Percentiles rank a stretch among this genome's conserved stretches.
Conservation (phyloP, 2,113 vertebrate genomes). For the Motacilla alba region DNA sequence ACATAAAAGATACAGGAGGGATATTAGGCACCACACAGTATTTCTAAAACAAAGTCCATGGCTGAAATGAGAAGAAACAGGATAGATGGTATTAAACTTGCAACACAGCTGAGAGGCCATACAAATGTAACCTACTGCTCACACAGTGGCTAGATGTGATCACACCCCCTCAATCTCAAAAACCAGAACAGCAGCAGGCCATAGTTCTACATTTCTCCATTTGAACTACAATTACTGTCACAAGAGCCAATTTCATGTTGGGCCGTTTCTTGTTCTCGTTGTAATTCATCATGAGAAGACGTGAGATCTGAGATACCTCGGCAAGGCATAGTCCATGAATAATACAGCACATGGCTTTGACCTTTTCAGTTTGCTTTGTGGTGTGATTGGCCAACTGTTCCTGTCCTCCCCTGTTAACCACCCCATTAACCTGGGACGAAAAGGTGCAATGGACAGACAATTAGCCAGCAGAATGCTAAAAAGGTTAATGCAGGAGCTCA, state of each 20-base stretch:
- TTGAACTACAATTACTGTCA: slow-evolving; percentile 64
- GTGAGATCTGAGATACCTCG: slow-evolving; percentile 13
- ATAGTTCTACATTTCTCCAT: slow-evolving; percentile 45
- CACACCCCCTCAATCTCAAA: slow-evolving; percentile 35
- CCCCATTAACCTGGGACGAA: slow-evolving; percentile 65
- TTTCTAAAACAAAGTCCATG: background rate
- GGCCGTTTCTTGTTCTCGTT: slow-evolving; percentile 51
- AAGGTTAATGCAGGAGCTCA: slow-evolving; percentile 51
- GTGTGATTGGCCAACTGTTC: slow-evolving; percentile 27
- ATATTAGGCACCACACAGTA: background rate
- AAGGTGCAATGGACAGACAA: slow-evolving; percentile 54
- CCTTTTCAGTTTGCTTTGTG: slow-evolving; percentile 62
- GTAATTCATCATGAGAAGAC: slow-evolving; percentile 69
- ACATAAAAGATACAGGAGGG: background rate
- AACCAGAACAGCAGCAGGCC: slow-evolving; percentile 27
- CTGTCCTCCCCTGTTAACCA: slow-evolving; percentile 52
- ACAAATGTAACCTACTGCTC: background rate
- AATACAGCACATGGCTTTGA: slow-evolving; percentile 44
- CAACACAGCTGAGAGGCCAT: background rate
- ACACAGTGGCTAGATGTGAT: background rate
- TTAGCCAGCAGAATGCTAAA: slow-evolving; percentile 65
- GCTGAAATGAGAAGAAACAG: background rate
- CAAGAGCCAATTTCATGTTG: slow-evolving; percentile 55
- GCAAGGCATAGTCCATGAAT: slow-evolving; percentile 19
- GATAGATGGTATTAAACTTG: accelerated